These are phyloP conservation scores for Coilia nasus DNA, from an alignment of 2,797 vertebrate genomes.

Conservation along the genomic window DNA sequence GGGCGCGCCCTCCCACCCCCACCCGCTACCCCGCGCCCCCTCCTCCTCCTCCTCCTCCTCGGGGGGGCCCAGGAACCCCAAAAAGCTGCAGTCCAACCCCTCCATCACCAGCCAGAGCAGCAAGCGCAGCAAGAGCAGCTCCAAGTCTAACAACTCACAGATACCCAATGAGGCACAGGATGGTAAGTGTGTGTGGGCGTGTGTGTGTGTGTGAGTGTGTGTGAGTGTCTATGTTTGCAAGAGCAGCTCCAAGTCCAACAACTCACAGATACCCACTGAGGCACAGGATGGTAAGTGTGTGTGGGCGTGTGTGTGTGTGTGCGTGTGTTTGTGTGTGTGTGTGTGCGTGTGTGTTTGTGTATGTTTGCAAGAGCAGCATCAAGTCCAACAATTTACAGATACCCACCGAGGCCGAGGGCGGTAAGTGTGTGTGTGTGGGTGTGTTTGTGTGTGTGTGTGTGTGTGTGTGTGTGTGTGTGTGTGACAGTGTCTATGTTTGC, in stretches of 20 bases:
- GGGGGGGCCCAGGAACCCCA: slow-evolving; percentile 72
- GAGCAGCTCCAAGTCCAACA: slow-evolving; percentile 85
- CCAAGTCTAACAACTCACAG: slow-evolving; percentile 87
- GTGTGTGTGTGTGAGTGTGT: slow-evolving; percentile 6
- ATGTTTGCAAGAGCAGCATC: slow-evolving; percentile 89
- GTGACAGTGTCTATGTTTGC: too few species aligned
- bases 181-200: slow-evolving; percentile 72
- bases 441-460: too few species aligned
- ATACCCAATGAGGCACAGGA: slow-evolving; percentile 90
- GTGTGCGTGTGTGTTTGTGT: neutral
- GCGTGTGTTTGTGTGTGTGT: neutral
- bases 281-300: slow-evolving; percentile 85
- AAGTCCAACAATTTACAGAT: slow-evolving; percentile 90
- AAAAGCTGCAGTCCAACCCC: slow-evolving; percentile 86
- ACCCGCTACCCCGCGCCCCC: slow-evolving; percentile 65
- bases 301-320: neutral
- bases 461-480: slow-evolving; percentile 7
- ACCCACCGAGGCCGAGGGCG: slow-evolving; percentile 88
- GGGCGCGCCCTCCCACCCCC: slow-evolving; percentile 43
- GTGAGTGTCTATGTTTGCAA: too few species aligned
- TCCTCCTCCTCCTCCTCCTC: slow-evolving; percentile 74
- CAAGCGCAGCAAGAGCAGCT: slow-evolving; percentile 91
- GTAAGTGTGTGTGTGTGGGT: too few species aligned
- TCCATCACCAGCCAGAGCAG: slow-evolving; percentile 92
- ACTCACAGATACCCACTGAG: slow-evolving; percentile 90